Conservation (phyloP, 2,797 vertebrate species). For the Crocidura indochinensis region DNA sequence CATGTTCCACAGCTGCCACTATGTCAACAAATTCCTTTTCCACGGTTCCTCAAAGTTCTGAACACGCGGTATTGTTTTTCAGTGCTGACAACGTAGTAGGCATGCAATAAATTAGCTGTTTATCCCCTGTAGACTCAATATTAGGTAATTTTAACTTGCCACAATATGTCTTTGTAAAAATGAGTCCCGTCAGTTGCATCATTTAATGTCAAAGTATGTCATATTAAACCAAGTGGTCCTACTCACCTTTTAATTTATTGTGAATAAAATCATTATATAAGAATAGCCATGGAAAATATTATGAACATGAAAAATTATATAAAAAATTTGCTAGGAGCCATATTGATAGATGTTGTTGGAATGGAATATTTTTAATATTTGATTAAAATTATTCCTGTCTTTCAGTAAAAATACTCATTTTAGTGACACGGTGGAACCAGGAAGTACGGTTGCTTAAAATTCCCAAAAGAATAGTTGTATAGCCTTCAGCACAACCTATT, state of each 20-base stretch:
- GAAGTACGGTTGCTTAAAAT: background rate
- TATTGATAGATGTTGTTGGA: conserved; percentile 1
- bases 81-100: too few relatives aligned
- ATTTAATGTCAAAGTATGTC: too few relatives aligned
- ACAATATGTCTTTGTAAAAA: background rate
- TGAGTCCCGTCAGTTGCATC: background rate
- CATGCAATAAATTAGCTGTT: too few relatives aligned
- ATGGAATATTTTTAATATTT: conserved; percentile 4
- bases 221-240: background rate
- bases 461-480: background rate
- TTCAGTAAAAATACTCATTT: conserved; percentile 49
- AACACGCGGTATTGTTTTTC: too few relatives aligned
- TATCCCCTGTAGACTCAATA: background rate
- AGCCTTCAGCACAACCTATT: background rate
- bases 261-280: background rate
- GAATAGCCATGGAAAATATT: background rate
- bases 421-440: too few relatives aligned
- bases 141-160: background rate
- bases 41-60: too few relatives aligned
- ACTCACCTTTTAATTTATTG: background rate
- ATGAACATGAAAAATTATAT: background rate
- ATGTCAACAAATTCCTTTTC: too few relatives aligned
- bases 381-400: conserved; percentile 25
- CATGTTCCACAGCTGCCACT: too few relatives aligned
- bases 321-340: background rate